Evolutionary conservation across 1,140 invertebrate genomes (phyloP), one percentile per base, ranked within the genome.

Genomic region (Scaptomyza hsui): DNA sequence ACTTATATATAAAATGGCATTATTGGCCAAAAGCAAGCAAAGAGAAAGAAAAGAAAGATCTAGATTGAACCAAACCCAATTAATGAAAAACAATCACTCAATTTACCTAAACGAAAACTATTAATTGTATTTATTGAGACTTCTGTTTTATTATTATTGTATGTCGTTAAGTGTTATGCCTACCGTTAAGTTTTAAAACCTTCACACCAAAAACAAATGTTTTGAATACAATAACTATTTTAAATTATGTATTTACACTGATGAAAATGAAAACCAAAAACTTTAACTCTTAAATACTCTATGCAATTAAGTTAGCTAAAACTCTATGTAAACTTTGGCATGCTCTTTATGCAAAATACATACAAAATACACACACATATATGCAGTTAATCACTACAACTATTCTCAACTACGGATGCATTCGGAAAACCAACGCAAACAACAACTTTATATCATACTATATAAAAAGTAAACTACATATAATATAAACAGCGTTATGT

Each of bases 51-150:
- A 37, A 2, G 32, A 37, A 0, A 24, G 3, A 59, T n/a, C 24
- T 72, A 41, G 37, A 75, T 49, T 63, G 76, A 73, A 76, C 76
- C 76, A 83, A 82, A 55, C 49, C 80, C 81, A 86, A 88, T 75
- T 88, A 81, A 88, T 88, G 77, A 80, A 74, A 86, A 71, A 74
- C 81, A 85, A 85, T 85, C 81, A 86, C 82, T 86, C 81, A 86
- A 86, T 86, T 86, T 88, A 86, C 81, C 81, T 81, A 41, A 57
- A 61, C 29, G 47, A 67, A 45, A 69, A 63, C 32, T 35, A 52
- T 64, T 55, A 19, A 65, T 72, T 57, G 45, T 24, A 75, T 61
- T 75, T 72, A 75, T 68, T 72, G 71, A 72, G 55, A 76, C 63
- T 78, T 62, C 41, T 62, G 70, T 71, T 68, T 68, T 48, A 72